phyloP scores from a whole-genome alignment of 2,797 vertebrate species.

The Darevskia nairensis region DNA sequence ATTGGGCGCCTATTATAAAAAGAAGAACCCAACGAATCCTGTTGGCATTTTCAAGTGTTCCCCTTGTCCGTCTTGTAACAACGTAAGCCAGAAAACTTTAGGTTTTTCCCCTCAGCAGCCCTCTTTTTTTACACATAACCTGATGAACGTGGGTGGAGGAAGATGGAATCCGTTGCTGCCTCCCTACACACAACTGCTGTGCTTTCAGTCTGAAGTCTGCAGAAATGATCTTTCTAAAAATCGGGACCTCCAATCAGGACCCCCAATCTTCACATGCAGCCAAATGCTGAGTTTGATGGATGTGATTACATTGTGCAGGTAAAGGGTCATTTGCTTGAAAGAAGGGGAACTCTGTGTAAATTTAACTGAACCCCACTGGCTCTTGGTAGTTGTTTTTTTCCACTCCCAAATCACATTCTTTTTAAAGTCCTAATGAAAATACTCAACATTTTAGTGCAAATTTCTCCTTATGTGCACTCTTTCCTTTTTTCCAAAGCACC shows the following conservation, averaged over 20 bases:
- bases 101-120: no score
- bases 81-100: neutral
- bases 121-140: neutral
- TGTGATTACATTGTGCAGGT: neutral
- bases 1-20: neutral
- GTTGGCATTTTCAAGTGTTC: conserved; percentile 12
- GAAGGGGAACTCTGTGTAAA: neutral
- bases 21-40: conserved; percentile 4
- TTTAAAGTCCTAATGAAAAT: no score
- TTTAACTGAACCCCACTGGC: neutral
- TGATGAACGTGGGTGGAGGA: neutral
- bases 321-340: neutral
- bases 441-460: no score
- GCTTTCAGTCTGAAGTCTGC: no score
- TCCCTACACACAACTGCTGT: no score
- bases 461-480: no score
- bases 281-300: no score
- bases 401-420: no score
- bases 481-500: no score
- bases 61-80: neutral
- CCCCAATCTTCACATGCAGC: no score
- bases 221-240: no score
- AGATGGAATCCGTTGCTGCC: neutral
- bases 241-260: no score
- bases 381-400: neutral